Percentiles rank a stretch among this genome's conserved stretches.
phyloP scores from a whole-genome alignment of 1,140 invertebrate species.

The Drosophila auraria region DNA sequence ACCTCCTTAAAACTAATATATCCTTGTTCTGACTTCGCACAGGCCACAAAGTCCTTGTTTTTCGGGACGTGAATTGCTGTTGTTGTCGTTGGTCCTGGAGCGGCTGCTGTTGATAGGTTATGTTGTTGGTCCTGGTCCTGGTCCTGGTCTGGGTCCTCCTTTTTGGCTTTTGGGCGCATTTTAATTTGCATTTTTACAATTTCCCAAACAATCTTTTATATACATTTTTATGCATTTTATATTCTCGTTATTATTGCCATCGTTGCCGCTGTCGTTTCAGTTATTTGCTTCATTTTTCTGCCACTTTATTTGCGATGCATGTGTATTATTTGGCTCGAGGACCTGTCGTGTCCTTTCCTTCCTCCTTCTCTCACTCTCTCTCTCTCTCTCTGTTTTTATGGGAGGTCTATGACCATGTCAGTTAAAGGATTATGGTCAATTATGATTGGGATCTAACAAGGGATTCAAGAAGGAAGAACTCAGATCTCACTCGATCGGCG shows the following conservation, averaged over 20 bases:
- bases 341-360: slow-evolving; percentile 16
- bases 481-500: too few relatives aligned
- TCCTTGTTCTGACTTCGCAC: not conserved
- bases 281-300: slow-evolving; percentile 16
- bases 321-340: slow-evolving; percentile 14
- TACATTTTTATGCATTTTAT: slow-evolving; percentile 48
- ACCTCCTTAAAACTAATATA: not conserved
- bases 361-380: not conserved
- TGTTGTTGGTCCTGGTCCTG: slow-evolving; percentile 11
- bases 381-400: not conserved
- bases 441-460: not conserved
- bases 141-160: slow-evolving; percentile 15
- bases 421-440: slow-evolving; percentile 13
- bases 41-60: not conserved
- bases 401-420: not conserved
- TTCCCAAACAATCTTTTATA: slow-evolving; percentile 33
- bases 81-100: not conserved
- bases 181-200: slow-evolving; percentile 58
- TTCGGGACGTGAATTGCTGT: slow-evolving; percentile 12
- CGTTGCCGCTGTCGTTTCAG: slow-evolving; percentile 21
- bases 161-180: slow-evolving; percentile 52
- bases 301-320: slow-evolving; percentile 23
- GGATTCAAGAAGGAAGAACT: not conserved
- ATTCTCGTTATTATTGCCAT: slow-evolving; percentile 36
- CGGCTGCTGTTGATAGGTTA: slow-evolving; percentile 25